Conservation (phyloP, 2,113 vertebrate genomes). For the Geococcyx californianus region DNA sequence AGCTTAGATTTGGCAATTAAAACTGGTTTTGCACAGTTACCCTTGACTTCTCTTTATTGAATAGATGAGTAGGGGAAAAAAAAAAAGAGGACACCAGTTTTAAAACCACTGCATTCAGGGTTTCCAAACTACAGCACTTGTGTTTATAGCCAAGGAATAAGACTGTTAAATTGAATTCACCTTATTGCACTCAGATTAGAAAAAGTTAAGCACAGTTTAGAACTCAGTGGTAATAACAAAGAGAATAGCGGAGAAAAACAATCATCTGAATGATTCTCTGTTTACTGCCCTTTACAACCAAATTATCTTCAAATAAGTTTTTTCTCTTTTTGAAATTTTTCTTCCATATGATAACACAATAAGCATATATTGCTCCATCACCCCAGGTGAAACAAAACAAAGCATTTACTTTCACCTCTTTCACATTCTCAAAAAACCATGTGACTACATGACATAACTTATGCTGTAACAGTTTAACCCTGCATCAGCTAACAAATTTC, state of each 20-base stretch:
- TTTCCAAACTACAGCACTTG: neutral
- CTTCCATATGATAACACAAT: neutral
- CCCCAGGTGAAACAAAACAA: neutral
- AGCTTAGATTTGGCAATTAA: neutral
- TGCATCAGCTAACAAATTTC: neutral
- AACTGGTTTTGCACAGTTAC: neutral
- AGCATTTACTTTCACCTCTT: neutral
- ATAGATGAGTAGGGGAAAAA: rapidly evolving
- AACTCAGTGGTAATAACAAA: neutral
- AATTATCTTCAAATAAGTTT: neutral
- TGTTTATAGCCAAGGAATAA: neutral
- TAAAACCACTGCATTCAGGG: neutral
- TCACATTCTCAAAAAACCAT: neutral
- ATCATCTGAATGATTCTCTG: neutral
- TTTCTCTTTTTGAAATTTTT: neutral
- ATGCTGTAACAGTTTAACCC: neutral
- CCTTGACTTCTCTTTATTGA: neutral
- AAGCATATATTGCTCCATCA: neutral
- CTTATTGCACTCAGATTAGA: neutral
- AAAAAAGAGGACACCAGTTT: neutral
- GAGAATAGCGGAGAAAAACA: neutral
- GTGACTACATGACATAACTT: neutral
- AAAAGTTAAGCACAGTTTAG: neutral
- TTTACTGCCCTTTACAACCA: neutral
- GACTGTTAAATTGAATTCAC: neutral